Percentiles rank a stretch among this genome's conserved stretches.
Evolutionary conservation across 2,888 invertebrate genomes (phyloP).

Genomic region (Coecobrya sp.): DNA sequence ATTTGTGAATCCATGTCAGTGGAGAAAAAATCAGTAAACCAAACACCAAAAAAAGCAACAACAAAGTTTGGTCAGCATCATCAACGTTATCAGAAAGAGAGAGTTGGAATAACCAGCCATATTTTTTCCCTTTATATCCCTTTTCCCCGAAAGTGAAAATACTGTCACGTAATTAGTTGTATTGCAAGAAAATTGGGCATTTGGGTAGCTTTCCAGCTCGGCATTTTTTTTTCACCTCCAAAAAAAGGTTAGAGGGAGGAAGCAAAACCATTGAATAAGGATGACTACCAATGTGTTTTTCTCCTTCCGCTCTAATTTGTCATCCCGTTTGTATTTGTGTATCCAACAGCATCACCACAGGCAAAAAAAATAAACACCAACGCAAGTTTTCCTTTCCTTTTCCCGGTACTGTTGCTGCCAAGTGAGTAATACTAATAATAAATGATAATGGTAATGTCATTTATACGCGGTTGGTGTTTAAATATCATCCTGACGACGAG

Average conservation of each 20-base stretch:
- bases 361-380: background rate
- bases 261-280: too few species aligned
- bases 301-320: slow-evolving; percentile 22
- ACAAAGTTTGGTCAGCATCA: background rate
- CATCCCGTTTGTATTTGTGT: background rate
- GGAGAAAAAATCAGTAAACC: too few species aligned
- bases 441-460: slow-evolving; percentile 48
- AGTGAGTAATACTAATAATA: slow-evolving; percentile 11
- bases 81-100: background rate
- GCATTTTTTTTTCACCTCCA: slow-evolving; percentile 10
- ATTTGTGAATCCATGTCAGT: too few species aligned
- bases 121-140: background rate
- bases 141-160: background rate
- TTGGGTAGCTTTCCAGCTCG: background rate
- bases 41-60: background rate
- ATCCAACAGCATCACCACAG: background rate
- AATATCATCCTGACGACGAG: slow-evolving; percentile 35
- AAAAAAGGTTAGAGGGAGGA: background rate
- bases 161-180: slow-evolving; percentile 58
- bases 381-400: background rate
- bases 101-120: background rate
- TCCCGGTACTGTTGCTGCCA: background rate
- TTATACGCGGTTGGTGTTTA: slow-evolving; percentile 54
- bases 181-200: slow-evolving; percentile 40
- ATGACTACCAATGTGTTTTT: too few species aligned